phyloP scores from a whole-genome alignment of 2,888 invertebrate genomes.

The Iselma pallidipennis region DNA sequence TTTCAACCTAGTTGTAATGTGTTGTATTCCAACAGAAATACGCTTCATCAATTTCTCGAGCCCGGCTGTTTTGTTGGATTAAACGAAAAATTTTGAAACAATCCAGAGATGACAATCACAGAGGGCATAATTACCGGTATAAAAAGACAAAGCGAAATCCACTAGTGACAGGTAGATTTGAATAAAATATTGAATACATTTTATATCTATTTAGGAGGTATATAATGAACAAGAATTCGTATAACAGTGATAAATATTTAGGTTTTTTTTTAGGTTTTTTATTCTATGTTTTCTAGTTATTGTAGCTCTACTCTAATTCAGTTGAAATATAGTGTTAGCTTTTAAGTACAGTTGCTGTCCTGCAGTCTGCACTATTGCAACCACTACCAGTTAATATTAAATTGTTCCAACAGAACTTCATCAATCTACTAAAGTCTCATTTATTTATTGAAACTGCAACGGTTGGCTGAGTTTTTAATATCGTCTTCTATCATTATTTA shows the following conservation, averaged over 20 bases:
- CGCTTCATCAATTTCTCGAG: background rate
- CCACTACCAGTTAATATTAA: background rate
- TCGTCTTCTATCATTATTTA: no score
- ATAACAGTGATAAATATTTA: background rate
- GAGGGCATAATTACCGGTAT: no score
- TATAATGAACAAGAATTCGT: background rate
- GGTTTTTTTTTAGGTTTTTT: background rate
- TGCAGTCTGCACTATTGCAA: background rate
- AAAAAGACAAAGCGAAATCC: background rate
- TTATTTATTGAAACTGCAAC: background rate
- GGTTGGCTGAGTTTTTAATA: background rate
- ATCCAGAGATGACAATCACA: background rate
- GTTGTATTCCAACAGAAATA: background rate
- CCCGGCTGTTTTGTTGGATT: background rate
- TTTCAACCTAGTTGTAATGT: background rate
- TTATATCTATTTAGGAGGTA: no score
- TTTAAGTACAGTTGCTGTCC: background rate
- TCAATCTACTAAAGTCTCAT: background rate
- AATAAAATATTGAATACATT: no score
- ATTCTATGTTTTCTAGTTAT: background rate
- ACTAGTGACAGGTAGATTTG: background rate
- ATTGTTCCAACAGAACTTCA: background rate
- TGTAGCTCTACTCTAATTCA: background rate
- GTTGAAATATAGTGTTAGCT: background rate
- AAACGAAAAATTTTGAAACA: background rate